Base-by-base conservation (phyloP, 2,113 vertebrate species). In the Papio anubis region DNA sequence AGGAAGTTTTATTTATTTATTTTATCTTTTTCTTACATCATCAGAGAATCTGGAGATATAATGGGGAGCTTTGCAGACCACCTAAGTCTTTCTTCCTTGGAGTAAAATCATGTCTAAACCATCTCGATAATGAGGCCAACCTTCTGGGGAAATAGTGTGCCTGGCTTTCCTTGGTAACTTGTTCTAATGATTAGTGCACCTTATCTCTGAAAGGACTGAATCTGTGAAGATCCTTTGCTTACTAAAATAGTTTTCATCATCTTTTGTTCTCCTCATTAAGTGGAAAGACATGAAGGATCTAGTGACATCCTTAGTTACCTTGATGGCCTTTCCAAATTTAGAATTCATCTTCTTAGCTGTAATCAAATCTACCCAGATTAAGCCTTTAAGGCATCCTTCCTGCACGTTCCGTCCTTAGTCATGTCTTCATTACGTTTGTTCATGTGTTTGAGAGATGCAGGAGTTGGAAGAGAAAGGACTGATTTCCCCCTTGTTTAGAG, bases 291-390 rank as follows among this genome's bases (percentile, higher is more conserved):
- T 55, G 43, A 93, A 96, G 76, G 30, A 97, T 59, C 84, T 81
- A 94, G 97, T 98, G 50, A 80, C 88, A 84, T 93, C 93, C 70
- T 97, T 96, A 98, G 95, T n/a, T 76, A 96, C 66, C 64, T 32
- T 93, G 89, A 73, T 96, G 93, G 70, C 97, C 97, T 97, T 97
- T 97, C 70, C 43, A 43, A 93, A 78, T 96, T 97, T 97, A 95
- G 97, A 98, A 92, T 97, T 97, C 70, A 97, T 98, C 97, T 94
- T 92, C 98, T 98, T 97, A 97, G 64, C 93, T 94, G 45, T 96
- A 97, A 98, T 97, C 96, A 97, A 66, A 96, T 96, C 96, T 92
- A 68, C 83, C 83, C 75, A 97, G 97, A 93, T 96, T 96, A 98
- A 96, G 87, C 80, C 55, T 93, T 92, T 78, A 96, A 96, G 83